Base-by-base conservation (phyloP, 2,113 vertebrate genomes). In the Paraplagusia blochii region DNA sequence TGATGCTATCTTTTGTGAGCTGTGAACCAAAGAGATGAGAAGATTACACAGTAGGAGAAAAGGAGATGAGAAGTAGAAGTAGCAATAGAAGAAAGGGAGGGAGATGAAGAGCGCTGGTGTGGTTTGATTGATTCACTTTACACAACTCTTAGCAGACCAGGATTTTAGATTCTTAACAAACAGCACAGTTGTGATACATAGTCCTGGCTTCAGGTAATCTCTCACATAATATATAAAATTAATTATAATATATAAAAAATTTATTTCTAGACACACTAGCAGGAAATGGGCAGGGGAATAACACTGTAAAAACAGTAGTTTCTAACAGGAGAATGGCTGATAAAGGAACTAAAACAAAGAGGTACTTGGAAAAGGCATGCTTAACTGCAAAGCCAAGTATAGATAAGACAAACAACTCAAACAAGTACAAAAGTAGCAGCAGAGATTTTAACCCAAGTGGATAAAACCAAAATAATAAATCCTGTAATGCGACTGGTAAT, bases 1-100 rank as follows among this genome's bases (percentile, higher is more conserved):
- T 74, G 79, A 88, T 86, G 79, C 61, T 62, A 72, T 82, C 67
- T 57, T 66, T 66, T 63, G 61, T 62, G 74, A 76, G 73, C 71
- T 66, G 53, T 44, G 69, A 83, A 53, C 29, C 15, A 49, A 59
- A 46, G 64, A 38, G 48, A 36, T 53, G 40, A 57, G 66, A 60
- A 59, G 22, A 29, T 2, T 29, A 2, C 22, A 29, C 6, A 29
- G 22, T 6, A 29, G 22, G 52, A 55, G 59, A 52, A 53, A 16
- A 54, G 19, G 44, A 54, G 45, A 55, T 5, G 8, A 1, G 4
- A 33, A 12, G 6, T 6, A 29, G 22, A 6, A 29, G 22, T 29
- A n/a, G n/a, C n/a, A n/a, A n/a, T n/a, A n/a, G 22, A 29, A 29
- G 22, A 29, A 29, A 29, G 6, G 22, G 22, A 29, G 22, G 6